A percentile compares a stretch with the other conserved stretches of the same genome.
Evolutionary conservation across 2,113 vertebrate genomes (phyloP).

Genomic region (Thermophis baileyi): DNA sequence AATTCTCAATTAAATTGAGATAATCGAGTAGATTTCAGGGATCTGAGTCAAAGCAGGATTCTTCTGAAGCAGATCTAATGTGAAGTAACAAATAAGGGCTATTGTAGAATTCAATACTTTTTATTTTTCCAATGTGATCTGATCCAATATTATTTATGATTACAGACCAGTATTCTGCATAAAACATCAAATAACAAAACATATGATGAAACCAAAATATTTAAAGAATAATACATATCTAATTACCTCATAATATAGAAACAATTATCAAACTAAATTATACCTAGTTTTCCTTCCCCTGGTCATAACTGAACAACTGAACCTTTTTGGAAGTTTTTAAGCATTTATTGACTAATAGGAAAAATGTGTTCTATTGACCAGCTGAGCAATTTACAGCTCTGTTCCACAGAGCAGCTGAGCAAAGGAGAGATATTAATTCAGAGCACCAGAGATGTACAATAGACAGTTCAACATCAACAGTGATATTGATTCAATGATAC

Average conservation of each 20-base stretch:
- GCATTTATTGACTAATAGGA: not conserved
- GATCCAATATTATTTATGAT: not conserved
- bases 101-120: not conserved
- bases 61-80: not conserved
- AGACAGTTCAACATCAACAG: not conserved
- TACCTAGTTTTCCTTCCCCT: not conserved
- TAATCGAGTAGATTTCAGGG: not conserved
- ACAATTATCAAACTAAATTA: not conserved
- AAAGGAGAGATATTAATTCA: not conserved
- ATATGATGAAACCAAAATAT: not conserved
- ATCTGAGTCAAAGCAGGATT: not conserved
- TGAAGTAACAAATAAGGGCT: not conserved
- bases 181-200: not conserved
- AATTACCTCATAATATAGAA: not conserved
- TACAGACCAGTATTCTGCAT: not conserved
- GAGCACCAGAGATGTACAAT: not conserved
- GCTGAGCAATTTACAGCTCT: not conserved
- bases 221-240: not conserved
- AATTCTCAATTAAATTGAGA: not conserved
- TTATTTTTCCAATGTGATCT: not conserved
- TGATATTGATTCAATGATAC: not conserved
- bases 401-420: not conserved
- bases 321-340: not conserved
- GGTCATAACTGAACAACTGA: not conserved
- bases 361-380: not conserved